Percentiles rank a stretch among this genome's conserved stretches.
Evolutionary conservation across 2,797 vertebrate genomes (phyloP).

Genomic region (Poliocrania exsul): DNA sequence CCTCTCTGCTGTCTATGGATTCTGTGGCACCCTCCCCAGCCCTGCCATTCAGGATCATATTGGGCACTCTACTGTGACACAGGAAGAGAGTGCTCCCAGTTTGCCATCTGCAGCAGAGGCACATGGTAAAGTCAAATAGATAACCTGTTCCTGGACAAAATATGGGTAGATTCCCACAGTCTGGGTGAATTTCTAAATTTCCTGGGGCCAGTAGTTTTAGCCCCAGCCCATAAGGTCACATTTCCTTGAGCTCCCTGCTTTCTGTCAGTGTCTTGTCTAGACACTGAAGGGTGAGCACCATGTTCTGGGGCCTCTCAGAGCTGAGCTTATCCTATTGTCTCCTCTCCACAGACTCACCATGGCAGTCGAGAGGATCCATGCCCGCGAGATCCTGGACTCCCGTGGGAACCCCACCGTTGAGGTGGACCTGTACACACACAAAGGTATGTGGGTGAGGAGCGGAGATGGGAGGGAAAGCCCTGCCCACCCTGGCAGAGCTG

Average conservation of each 20-base stretch:
- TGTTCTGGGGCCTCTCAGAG: not conserved
- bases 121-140: not conserved
- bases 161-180: accelerated
- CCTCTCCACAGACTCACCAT: conserved; percentile 59
- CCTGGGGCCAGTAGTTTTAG: not conserved
- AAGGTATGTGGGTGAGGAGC: conserved; percentile 39
- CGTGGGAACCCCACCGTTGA: conserved; percentile 82
- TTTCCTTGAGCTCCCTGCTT: not conserved
- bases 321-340: not conserved
- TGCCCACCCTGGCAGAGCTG: accelerated
- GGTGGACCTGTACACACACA: conserved; percentile 79
- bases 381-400: conserved; percentile 82
- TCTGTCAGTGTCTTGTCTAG: not conserved
- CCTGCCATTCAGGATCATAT: accelerated
- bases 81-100: not conserved
- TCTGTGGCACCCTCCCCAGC: not conserved
- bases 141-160: not conserved
- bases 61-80: accelerated
- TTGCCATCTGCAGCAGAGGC: not conserved
- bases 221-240: not conserved
- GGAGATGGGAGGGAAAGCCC: not conserved
- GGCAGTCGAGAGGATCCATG: conserved; percentile 79
- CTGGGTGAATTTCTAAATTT: not conserved
- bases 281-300: not conserved
- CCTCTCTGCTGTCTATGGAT: not conserved